These are phyloP conservation scores for Eufriesea mexicana DNA, from an alignment of 1,140 invertebrate genomes.

Conservation along the genomic window DNA sequence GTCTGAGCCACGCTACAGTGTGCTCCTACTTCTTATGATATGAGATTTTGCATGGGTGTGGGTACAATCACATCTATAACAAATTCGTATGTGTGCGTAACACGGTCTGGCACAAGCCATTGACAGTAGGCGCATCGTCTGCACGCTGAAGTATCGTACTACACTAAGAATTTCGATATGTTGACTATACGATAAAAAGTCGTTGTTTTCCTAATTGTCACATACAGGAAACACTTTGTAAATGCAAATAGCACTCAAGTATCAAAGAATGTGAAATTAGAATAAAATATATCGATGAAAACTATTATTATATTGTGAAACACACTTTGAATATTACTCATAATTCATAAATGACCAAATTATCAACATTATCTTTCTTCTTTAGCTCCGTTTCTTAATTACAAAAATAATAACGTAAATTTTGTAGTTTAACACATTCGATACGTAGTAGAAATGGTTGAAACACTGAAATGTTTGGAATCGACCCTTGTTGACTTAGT, in stretches of 20 bases:
- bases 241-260: no score
- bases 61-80: neutral
- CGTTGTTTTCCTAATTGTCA: neutral
- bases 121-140: slow-evolving; percentile 38
- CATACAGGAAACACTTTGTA: neutral
- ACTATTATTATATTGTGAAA: neutral
- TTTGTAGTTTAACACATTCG: neutral
- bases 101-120: slow-evolving; percentile 1
- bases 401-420: neutral
- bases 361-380: neutral
- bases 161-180: neutral
- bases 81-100: neutral
- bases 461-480: slow-evolving; percentile 15
- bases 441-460: no score
- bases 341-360: neutral
- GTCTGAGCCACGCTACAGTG: slow-evolving; percentile 60
- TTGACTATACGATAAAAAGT: neutral
- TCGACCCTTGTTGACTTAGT: slow-evolving; percentile 23
- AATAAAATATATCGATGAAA: neutral
- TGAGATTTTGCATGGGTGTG: slow-evolving; percentile 18
- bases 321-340: neutral
- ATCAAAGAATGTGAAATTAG: neutral
- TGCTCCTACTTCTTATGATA: slow-evolving; percentile 61
- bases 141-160: neutral
- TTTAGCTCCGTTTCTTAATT: neutral